Evolutionary conservation across 2,888 invertebrate species (phyloP).

Genomic region (Cecidostiba fungosa): DNA sequence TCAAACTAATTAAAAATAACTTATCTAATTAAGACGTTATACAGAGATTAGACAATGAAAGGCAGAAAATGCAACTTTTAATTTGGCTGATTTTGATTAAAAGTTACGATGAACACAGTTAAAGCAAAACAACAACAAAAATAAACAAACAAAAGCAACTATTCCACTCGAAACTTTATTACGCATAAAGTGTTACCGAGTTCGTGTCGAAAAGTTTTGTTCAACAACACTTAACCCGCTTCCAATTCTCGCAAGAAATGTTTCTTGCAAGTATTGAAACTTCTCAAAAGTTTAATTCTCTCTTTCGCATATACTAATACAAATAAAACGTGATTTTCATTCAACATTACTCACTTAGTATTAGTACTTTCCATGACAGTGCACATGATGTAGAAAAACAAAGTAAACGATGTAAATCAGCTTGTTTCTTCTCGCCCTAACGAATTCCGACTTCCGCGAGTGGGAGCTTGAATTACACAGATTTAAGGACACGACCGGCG

Average conservation of each 20-base stretch:
- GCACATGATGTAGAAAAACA: slow-evolving; percentile 32
- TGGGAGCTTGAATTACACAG: slow-evolving; percentile 43
- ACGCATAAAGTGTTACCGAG: not conserved
- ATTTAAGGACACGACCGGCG: slow-evolving; percentile 39
- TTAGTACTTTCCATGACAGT: slow-evolving; percentile 6
- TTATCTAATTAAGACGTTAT: too few relatives aligned
- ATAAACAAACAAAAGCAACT: not conserved
- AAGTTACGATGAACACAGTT: too few relatives aligned
- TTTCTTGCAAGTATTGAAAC: not conserved
- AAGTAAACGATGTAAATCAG: not conserved
- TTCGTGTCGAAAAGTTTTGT: not conserved
- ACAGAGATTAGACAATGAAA: too few relatives aligned
- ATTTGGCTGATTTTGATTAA: too few relatives aligned
- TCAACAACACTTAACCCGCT: slow-evolving; percentile 22
- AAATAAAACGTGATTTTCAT: not conserved
- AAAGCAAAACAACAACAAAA: too few relatives aligned
- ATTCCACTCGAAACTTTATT: not conserved
- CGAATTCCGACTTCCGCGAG: slow-evolving; percentile 33
- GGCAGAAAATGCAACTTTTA: too few relatives aligned
- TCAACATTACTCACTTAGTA: slow-evolving; percentile 28
- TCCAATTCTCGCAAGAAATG: not conserved
- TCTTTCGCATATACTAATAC: not conserved
- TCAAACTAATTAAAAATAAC: too few relatives aligned
- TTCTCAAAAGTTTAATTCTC: not conserved
- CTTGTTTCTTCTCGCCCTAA: not conserved